Evolutionary conservation across 2,888 invertebrate genomes (phyloP), one percentile per base, ranked within the genome.

Genomic region (Clitarchus hookeri): DNA sequence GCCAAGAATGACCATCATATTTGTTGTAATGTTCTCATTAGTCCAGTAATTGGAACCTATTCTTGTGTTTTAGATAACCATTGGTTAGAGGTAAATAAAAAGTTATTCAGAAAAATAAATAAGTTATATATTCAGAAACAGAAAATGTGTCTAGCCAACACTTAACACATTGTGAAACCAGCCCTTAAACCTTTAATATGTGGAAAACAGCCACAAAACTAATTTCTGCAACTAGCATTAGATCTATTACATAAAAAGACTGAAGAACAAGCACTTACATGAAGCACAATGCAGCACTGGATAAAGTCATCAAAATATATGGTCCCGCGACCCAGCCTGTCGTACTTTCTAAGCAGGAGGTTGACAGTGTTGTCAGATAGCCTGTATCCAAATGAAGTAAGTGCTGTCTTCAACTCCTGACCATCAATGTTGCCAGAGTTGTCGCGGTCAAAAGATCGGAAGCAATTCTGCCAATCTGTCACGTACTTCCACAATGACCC

Each of bases 221-320:
- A 6, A 48, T 48, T 11, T 13, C 48, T 48, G 48, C 16, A 13
- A 48, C 48, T 11, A 48, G 48, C 11, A 48, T 6, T 48, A 48
- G 11, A 48, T 16, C 48, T 11, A 48, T 13, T 16, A 48, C 1
- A 48, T 0, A 48, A 48, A 48, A 82, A 82, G 44, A 36, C 27
- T n/a, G n/a, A 82, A 27, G 44, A 2, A 19, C 44, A 13, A 26
- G 36, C 8, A 95, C 96, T 96, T 93, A 98, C 98, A 93, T 98
- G 96, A 90, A 98, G 93, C 85, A 97, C 96, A 88, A 99, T 95
- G 91, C 98, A 98, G 91, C 98, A 98, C 91, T 99, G 99, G 89
- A 99, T 99, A 91, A 99, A 99, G 91, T 99, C 99, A 93, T 99
- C 99, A 92, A 99, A 99, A 86, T 97, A 94, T 89, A 99, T 97